Conservation (phyloP, 2,888 invertebrate species). For the Microplitis deprimator region DNA sequence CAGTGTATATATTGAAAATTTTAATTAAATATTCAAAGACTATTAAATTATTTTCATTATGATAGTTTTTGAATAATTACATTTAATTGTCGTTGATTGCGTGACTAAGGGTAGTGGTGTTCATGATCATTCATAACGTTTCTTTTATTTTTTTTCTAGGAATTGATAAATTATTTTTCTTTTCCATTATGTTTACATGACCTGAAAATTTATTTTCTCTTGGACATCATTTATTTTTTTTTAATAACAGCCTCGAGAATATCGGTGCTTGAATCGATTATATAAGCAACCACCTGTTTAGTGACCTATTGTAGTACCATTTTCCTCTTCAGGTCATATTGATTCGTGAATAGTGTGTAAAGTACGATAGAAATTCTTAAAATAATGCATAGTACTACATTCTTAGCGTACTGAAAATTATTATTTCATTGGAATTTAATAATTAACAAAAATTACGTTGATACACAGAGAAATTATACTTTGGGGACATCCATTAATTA, state of each 20-base stretch:
- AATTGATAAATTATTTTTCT: neutral
- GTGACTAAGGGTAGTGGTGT: neutral
- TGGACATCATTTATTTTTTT: neutral
- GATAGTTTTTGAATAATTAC: neutral
- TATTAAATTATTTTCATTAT: neutral
- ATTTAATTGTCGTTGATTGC: neutral
- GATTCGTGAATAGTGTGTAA: neutral
- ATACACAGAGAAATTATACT: no score
- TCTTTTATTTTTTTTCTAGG: neutral
- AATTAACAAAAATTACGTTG: no score
- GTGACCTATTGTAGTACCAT: constrained; percentile 12
- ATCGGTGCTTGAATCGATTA: constrained; percentile 8
- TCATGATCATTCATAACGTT: neutral
- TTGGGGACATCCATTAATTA: no score
- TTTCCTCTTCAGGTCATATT: neutral
- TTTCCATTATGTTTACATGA: neutral
- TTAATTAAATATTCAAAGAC: neutral
- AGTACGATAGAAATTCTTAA: neutral
- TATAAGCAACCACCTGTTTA: constrained; percentile 17
- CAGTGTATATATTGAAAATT: neutral
- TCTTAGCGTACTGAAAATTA: no score
- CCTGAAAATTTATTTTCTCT: neutral
- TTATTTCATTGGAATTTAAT: no score
- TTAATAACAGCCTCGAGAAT: neutral
- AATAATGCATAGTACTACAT: neutral